A percentile compares a stretch with the other conserved stretches of the same genome.
Conservation (phyloP, 1,140 invertebrate genomes). For the Hesperophylax magnus region DNA sequence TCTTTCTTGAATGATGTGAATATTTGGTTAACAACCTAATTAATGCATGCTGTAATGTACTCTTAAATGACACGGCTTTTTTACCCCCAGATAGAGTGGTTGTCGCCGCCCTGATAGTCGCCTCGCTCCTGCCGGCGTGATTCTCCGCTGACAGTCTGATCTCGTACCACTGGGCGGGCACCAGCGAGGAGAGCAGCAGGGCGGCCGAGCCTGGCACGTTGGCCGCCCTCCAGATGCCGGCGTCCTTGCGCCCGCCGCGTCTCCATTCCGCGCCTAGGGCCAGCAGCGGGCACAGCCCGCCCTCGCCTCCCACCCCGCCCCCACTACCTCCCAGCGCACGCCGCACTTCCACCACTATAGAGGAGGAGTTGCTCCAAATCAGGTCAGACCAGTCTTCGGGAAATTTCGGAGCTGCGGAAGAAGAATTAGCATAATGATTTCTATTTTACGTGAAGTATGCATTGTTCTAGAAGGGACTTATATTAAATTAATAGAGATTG, state of each 20-base stretch:
- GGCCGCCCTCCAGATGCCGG: constrained; percentile 61
- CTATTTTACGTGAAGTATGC: too few species aligned
- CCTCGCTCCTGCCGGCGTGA: constrained; percentile 78
- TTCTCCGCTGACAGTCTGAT: constrained; percentile 81
- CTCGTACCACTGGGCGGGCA: constrained; percentile 81
- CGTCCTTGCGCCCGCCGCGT: constrained; percentile 59
- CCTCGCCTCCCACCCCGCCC: neutral
- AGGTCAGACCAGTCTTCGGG: constrained; percentile 69
- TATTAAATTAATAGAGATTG: too few species aligned
- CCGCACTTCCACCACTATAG: constrained; percentile 71
- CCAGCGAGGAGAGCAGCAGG: constrained; percentile 72
- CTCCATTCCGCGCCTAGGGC: constrained; percentile 60
- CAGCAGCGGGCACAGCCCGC: constrained; percentile 49
- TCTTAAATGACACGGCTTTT: too few species aligned
- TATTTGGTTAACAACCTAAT: too few species aligned
- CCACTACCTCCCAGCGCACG: constrained; percentile 28
- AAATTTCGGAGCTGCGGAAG: constrained; percentile 62
- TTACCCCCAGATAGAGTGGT: constrained; percentile 81
- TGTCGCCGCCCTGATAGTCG: constrained; percentile 81
- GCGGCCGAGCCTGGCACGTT: constrained; percentile 63
- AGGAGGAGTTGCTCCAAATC: constrained; percentile 69
- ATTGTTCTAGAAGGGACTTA: too few species aligned
- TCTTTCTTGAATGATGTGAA: too few species aligned
- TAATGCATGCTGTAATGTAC: neutral
- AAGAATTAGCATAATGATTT: too few species aligned